Percentiles rank a stretch among this genome's conserved stretches.
Evolutionary conservation across 2,888 invertebrate species (phyloP).

Genomic region (Keiferia lycopersicella): DNA sequence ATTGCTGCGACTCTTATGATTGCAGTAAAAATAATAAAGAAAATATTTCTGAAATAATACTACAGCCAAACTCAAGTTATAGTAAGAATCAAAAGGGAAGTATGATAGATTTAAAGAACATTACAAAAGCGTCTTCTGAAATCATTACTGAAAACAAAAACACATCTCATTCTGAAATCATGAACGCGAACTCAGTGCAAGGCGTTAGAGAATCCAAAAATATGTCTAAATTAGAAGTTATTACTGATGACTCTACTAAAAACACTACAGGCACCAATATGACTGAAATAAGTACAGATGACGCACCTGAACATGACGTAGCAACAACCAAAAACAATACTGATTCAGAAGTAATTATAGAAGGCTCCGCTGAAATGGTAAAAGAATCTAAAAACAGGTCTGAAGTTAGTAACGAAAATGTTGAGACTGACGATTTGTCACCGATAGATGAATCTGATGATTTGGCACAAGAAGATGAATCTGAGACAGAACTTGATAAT

Average conservation of each 20-base stretch:
- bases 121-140: not conserved
- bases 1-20: constrained; percentile 31
- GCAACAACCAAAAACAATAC: no score
- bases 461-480: not conserved
- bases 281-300: no score
- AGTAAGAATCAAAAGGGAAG: not conserved
- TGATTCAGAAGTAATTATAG: no score
- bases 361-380: no score
- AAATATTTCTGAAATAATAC: not conserved
- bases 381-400: no score
- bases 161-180: not conserved
- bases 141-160: not conserved
- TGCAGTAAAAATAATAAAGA: constrained; percentile 9
- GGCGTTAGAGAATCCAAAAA: no score
- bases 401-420: no score
- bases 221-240: not conserved
- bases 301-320: no score
- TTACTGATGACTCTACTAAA: no score
- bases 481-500: not conserved
- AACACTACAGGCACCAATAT: no score
- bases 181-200: no score
- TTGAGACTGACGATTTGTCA: no score
- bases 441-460: not conserved
- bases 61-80: not conserved
- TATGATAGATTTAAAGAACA: not conserved